Conservation (phyloP, 2,888 invertebrate species). For the Lasioglossum marginatum region DNA sequence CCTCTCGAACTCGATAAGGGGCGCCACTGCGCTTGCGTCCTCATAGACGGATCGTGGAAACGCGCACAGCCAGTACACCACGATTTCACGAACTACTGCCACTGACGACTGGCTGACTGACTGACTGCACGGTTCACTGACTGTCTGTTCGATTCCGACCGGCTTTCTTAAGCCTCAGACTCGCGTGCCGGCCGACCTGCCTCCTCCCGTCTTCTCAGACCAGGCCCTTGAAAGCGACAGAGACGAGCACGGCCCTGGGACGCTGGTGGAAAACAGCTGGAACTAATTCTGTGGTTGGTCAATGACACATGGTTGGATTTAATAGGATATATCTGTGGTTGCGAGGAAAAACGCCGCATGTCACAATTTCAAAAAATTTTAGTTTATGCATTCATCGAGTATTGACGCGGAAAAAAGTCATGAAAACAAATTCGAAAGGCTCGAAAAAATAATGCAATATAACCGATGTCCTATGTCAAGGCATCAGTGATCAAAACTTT, state of each 20-base stretch:
- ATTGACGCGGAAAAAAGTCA: too few species aligned
- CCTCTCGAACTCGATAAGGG: slow-evolving; percentile 83
- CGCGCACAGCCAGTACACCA: slow-evolving; percentile 66
- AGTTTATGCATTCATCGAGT: too few species aligned
- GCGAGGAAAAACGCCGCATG: too few species aligned
- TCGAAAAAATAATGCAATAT: too few species aligned
- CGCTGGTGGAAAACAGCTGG: too few species aligned
- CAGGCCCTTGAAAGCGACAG: not conserved
- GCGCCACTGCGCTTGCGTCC: slow-evolving; percentile 78
- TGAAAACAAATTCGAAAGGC: too few species aligned
- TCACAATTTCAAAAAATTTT: too few species aligned
- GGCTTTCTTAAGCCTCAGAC: slow-evolving; percentile 61
- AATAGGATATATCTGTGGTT: too few species aligned
- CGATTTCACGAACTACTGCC: slow-evolving; percentile 74
- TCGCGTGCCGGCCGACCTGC: slow-evolving; percentile 58
- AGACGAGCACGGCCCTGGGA: not conserved
- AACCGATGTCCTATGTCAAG: too few species aligned
- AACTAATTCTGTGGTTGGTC: too few species aligned
- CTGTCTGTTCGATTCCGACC: slow-evolving; percentile 43
- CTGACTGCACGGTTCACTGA: slow-evolving; percentile 46
- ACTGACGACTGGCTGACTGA: slow-evolving; percentile 63
- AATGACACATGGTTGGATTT: too few species aligned
- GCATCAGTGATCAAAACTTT: too few species aligned
- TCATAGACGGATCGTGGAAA: slow-evolving; percentile 66
- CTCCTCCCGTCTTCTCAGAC: not conserved